Evolutionary conservation across 2,113 vertebrate species (phyloP).

Genomic region (Saguinus imperator): DNA sequence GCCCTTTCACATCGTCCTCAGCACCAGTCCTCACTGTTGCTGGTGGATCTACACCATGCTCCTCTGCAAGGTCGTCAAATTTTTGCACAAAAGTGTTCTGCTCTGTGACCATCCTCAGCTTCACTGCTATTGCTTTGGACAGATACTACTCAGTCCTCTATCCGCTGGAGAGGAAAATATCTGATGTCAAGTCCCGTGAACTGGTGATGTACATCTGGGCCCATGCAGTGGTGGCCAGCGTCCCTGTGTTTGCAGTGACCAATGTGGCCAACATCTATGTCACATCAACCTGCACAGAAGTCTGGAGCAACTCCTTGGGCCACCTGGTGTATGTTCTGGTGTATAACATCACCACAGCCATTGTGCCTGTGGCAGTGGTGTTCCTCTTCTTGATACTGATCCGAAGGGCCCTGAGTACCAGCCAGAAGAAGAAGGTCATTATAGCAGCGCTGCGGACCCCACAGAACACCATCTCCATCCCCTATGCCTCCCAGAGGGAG

Average conservation of each 20-base stretch:
- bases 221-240: conserved; percentile 93
- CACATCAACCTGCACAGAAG: conserved; percentile 91
- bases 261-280: conserved; percentile 96
- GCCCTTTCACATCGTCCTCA: conserved; percentile 95
- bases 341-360: conserved; percentile 94
- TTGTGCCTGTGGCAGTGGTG: conserved; percentile 92
- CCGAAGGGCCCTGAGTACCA: conserved; percentile 94
- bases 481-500: conserved; percentile 97
- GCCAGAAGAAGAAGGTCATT: conserved; percentile 99
- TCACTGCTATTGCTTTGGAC: conserved; percentile 91
- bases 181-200: conserved; percentile 94
- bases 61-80: conserved; percentile 95
- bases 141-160: conserved; percentile 98
- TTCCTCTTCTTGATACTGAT: conserved; percentile 96
- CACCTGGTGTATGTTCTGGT: conserved; percentile 92
- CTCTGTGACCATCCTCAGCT: conserved; percentile 96
- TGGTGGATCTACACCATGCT: conserved; percentile 94
- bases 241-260: conserved; percentile 94
- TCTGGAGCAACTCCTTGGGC: conserved; percentile 90
- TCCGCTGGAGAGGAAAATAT: conserved; percentile 97
- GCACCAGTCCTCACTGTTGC: conserved; percentile 94
- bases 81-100: conserved; percentile 98
- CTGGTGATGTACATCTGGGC: conserved; percentile 97
- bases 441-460: conserved; percentile 97
- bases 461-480: conserved; percentile 96